phyloP scores from a whole-genome alignment of 64 coral and sea anemone genomes.

The Orbicella faveolata region DNA sequence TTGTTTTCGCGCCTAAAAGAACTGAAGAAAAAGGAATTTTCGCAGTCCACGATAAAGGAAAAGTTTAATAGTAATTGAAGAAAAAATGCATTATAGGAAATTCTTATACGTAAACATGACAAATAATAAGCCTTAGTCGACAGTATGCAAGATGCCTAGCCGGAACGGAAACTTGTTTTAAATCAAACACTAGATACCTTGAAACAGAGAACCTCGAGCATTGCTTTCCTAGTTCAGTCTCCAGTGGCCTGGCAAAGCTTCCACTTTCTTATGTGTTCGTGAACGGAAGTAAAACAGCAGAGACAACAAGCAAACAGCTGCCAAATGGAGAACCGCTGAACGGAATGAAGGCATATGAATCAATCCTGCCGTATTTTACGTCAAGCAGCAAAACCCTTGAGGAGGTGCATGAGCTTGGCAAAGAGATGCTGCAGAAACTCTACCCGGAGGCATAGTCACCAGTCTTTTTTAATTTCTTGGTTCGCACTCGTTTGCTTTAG shows the following conservation, averaged over 20 bases:
- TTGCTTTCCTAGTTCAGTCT: constrained; percentile 54
- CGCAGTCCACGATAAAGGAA: too few relatives aligned
- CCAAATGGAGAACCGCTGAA: constrained; percentile 13
- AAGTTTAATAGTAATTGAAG: too few relatives aligned
- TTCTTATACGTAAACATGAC: too few relatives aligned
- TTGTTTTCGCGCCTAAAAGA: too few relatives aligned
- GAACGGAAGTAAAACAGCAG: constrained; percentile 23
- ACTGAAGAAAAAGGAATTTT: too few relatives aligned
- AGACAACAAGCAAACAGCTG: constrained; percentile 10
- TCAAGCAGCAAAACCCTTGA: constrained; percentile 35
- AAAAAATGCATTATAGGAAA: too few relatives aligned
- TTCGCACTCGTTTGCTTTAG: too few relatives aligned
- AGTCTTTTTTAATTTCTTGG: too few relatives aligned
- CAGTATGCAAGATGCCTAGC: too few relatives aligned
- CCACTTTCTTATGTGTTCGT: constrained; percentile 40
- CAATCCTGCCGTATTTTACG: constrained; percentile 56
- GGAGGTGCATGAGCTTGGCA: constrained; percentile 47
- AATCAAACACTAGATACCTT: constrained; percentile 1
- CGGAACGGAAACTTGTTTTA: too few relatives aligned
- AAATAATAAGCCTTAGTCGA: too few relatives aligned
- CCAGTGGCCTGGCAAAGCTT: constrained; percentile 58
- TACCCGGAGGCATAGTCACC: constrained; percentile 26
- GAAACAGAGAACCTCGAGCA: constrained; percentile 35
- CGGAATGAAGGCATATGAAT: constrained; percentile 48
- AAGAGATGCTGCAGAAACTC: constrained; percentile 32